Percentiles rank a stretch among this genome's conserved stretches.
These are phyloP conservation scores for Asbolus verrucosus DNA, from an alignment of 1,140 invertebrate species.

Conservation along the genomic window DNA sequence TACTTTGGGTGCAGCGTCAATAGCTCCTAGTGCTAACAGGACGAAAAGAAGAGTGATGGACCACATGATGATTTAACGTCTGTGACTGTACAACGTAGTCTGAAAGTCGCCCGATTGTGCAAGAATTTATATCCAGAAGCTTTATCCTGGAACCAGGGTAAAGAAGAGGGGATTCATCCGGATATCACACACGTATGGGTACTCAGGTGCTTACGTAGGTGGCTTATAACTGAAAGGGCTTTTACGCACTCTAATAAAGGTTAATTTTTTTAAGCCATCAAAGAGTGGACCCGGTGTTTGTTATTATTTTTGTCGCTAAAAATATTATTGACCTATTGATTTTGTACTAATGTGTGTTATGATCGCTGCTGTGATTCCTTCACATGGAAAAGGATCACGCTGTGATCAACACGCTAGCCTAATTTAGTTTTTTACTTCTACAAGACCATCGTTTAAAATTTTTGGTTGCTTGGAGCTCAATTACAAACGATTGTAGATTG, in stretches of 20 bases:
- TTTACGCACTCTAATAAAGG: conserved; percentile 11
- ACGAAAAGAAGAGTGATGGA: neutral
- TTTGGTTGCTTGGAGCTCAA: too few species aligned
- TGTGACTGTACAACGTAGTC: neutral
- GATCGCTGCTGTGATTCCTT: too few species aligned
- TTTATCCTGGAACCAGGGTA: neutral
- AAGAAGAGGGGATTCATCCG: conserved; percentile 11
- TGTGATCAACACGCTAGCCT: too few species aligned
- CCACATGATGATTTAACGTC: conserved; percentile 5
- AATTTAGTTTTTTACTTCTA: too few species aligned
- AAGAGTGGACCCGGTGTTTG: too few species aligned
- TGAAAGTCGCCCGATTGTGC: neutral
- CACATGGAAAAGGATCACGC: too few species aligned
- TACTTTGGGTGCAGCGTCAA: conserved; percentile 29
- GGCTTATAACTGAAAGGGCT: conserved; percentile 13
- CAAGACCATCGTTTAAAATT: too few species aligned
- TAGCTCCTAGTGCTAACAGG: conserved; percentile 3
- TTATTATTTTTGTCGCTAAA: too few species aligned
- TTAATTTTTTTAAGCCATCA: too few species aligned
- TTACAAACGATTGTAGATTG: too few species aligned
- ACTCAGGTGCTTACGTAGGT: conserved; percentile 15
- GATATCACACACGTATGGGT: neutral
- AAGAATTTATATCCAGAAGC: conserved; percentile 24
- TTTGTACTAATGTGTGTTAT: too few species aligned
- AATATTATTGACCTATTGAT: too few species aligned